These are phyloP conservation scores for Microplitis demolitor DNA, from an alignment of 1,140 invertebrate species.

Conservation along the genomic window DNA sequence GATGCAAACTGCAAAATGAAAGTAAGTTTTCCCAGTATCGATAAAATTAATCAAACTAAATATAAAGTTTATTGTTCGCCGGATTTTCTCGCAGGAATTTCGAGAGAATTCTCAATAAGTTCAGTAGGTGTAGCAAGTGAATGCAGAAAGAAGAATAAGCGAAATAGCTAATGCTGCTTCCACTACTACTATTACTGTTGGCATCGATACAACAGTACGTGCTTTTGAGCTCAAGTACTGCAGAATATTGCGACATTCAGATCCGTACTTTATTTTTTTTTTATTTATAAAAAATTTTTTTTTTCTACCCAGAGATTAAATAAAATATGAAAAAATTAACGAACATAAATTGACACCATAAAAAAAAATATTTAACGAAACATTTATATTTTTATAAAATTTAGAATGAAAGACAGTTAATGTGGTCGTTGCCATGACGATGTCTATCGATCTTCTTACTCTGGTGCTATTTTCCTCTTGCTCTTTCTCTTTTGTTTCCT, in stretches of 20 bases:
- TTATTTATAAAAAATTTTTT: background rate
- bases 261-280: background rate
- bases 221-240: background rate
- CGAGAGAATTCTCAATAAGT: background rate
- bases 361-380: constrained; percentile 19
- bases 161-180: background rate
- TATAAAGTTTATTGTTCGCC: no score
- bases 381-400: background rate
- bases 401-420: constrained; percentile 35
- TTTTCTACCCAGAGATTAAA: background rate
- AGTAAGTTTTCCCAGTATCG: no score
- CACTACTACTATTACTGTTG: background rate
- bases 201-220: constrained; percentile 12
- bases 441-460: constrained; percentile 42
- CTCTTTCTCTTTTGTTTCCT: constrained; percentile 11
- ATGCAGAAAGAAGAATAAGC: background rate
- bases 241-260: background rate
- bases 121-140: background rate
- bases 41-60: no score
- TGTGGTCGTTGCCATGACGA: constrained; percentile 48
- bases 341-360: no score
- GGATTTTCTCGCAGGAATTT: background rate
- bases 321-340: constrained; percentile 16
- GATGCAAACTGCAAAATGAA: no score
- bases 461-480: constrained; percentile 20